A percentile compares a stretch with the other conserved stretches of the same genome.
Evolutionary conservation across 2,797 vertebrate genomes (phyloP).

Genomic region (Delichon dasypus): DNA sequence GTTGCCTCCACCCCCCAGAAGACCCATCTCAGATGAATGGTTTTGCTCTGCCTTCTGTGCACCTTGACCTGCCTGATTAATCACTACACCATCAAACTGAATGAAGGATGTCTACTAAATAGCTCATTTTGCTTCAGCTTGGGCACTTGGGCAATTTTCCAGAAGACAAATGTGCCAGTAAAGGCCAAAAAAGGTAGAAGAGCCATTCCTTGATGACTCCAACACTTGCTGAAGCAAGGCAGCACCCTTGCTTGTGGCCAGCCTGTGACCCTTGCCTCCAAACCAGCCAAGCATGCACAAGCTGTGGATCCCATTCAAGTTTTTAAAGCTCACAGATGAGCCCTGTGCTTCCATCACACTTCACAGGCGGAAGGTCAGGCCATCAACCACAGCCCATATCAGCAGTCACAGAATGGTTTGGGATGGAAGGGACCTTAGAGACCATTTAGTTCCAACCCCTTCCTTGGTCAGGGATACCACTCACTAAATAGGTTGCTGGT

Average conservation of each 20-base stretch:
- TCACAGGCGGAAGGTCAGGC: neutral
- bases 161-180: neutral
- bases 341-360: neutral
- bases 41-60: rapidly evolving
- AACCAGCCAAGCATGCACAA: neutral
- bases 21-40: neutral
- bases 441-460: neutral
- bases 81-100: neutral
- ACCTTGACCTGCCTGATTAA: neutral
- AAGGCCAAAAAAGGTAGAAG: neutral
- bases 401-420: neutral
- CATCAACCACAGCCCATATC: rapidly evolving
- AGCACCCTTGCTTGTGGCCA: neutral
- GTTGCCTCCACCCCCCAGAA: neutral
- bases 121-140: neutral
- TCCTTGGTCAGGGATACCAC: neutral
- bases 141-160: neutral
- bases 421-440: neutral
- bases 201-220: neutral
- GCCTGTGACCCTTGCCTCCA: neutral
- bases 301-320: no score
- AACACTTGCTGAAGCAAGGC: neutral
- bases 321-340: neutral
- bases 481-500: neutral
- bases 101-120: neutral